phyloP scores from a whole-genome alignment of 2,113 vertebrate species.

The Phalacrocorax brasilianus region DNA sequence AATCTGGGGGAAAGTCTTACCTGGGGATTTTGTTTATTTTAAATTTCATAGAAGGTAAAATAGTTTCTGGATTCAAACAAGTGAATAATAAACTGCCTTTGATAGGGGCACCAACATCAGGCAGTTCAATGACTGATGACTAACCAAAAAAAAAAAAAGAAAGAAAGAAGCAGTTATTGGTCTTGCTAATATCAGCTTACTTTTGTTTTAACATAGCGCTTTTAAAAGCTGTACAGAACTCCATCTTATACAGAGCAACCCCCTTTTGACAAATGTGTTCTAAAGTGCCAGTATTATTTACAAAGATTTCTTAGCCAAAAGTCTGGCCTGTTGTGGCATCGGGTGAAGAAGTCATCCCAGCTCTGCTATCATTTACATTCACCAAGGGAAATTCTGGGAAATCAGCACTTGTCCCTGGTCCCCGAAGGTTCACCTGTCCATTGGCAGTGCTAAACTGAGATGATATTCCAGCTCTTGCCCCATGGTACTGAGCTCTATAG shows the following conservation, averaged over 20 bases:
- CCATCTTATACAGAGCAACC: slow-evolving; percentile 80
- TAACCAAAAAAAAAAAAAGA: slow-evolving; percentile 34
- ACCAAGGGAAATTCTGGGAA: slow-evolving; percentile 97
- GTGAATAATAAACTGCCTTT: slow-evolving; percentile 72
- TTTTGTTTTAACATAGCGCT: slow-evolving; percentile 75
- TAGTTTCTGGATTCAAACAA: slow-evolving; percentile 74
- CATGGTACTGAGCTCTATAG: slow-evolving; percentile 93
- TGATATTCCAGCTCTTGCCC: slow-evolving; percentile 86
- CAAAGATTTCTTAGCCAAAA: slow-evolving; percentile 86
- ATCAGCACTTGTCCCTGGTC: slow-evolving; percentile 88
- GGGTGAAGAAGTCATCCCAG: slow-evolving; percentile 93
- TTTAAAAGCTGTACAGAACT: slow-evolving; percentile 79
- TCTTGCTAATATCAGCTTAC: slow-evolving; percentile 80
- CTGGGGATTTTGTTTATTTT: slow-evolving; percentile 67
- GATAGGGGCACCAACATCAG: slow-evolving; percentile 71
- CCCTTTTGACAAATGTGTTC: slow-evolving; percentile 83
- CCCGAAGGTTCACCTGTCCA: slow-evolving; percentile 93
- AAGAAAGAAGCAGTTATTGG: slow-evolving; percentile 68
- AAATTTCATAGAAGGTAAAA: slow-evolving; percentile 71
- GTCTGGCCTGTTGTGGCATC: slow-evolving; percentile 94
- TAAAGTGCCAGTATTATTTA: slow-evolving; percentile 92
- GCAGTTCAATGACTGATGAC: slow-evolving; percentile 75
- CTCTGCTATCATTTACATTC: slow-evolving; percentile 92
- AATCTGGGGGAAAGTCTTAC: slow-evolving; percentile 71
- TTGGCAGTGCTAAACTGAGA: slow-evolving; percentile 94